These are phyloP conservation scores for Pyrrhia umbra DNA, from an alignment of 2,888 invertebrate genomes.

Conservation along the genomic window DNA sequence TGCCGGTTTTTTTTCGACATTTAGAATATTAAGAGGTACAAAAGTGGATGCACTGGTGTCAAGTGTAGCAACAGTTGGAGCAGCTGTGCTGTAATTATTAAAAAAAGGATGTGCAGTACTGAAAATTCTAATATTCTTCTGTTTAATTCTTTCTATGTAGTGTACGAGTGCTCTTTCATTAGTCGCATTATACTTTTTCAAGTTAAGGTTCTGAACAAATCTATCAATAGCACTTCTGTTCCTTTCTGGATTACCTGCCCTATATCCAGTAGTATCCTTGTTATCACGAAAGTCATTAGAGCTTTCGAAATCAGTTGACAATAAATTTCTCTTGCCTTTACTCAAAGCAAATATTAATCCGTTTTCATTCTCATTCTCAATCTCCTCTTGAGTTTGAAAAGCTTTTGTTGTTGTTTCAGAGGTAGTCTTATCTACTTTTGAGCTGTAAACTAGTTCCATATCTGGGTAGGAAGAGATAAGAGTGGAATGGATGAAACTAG, in stretches of 20 bases:
- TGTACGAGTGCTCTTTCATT: neutral
- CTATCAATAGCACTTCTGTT: neutral
- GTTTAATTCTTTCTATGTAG: slow-evolving; percentile 25
- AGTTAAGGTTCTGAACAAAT: slow-evolving; percentile 16
- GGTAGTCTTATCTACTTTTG: neutral
- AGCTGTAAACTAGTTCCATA: neutral
- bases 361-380: neutral
- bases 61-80: neutral
- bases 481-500: neutral
- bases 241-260: no score
- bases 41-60: accelerated
- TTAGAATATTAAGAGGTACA: neutral
- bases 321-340: slow-evolving; percentile 53
- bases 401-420: neutral
- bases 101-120: slow-evolving; percentile 19
- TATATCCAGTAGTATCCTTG: neutral
- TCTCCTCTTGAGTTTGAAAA: neutral
- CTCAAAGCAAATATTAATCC: neutral
- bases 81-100: no score
- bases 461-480: neutral
- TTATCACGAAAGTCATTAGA: neutral
- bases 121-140: slow-evolving; percentile 27
- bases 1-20: neutral
- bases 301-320: slow-evolving; percentile 38
- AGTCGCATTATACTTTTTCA: neutral